phyloP scores from a whole-genome alignment of 2,888 invertebrate genomes.

The Troides oblongomaculatus region DNA sequence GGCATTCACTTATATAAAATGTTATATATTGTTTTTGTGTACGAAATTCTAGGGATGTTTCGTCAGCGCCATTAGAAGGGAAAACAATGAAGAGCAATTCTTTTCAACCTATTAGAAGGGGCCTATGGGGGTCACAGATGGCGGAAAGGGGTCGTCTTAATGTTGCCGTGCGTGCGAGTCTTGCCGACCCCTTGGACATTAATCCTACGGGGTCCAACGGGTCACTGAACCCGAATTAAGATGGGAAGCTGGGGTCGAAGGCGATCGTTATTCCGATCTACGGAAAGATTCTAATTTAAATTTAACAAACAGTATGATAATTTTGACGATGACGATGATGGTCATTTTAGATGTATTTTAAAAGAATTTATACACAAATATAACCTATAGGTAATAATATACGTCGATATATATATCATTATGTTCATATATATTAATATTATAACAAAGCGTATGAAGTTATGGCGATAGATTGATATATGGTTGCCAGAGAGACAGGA shows the following conservation, averaged over 20 bases:
- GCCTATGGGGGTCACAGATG: conserved; percentile 58
- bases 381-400: too few relatives aligned
- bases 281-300: conserved; percentile 25
- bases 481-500: too few relatives aligned
- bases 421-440: too few relatives aligned
- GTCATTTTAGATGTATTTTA: too few relatives aligned
- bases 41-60: neutral
- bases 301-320: neutral
- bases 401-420: too few relatives aligned
- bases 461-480: too few relatives aligned
- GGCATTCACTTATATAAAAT: neutral
- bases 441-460: too few relatives aligned
- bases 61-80: conserved; percentile 13
- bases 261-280: conserved; percentile 46
- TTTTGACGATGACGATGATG: too few relatives aligned
- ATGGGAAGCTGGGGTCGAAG: conserved; percentile 58
- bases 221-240: conserved; percentile 72
- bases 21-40: neutral
- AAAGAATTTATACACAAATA: too few relatives aligned
- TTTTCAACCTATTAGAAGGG: conserved; percentile 27
- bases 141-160: conserved; percentile 71
- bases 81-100: conserved; percentile 25
- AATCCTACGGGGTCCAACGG: conserved; percentile 70
- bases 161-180: conserved; percentile 73
- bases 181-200: conserved; percentile 72